phyloP scores from a whole-genome alignment of 2,797 vertebrate genomes.

The Nyctibius grandis region DNA sequence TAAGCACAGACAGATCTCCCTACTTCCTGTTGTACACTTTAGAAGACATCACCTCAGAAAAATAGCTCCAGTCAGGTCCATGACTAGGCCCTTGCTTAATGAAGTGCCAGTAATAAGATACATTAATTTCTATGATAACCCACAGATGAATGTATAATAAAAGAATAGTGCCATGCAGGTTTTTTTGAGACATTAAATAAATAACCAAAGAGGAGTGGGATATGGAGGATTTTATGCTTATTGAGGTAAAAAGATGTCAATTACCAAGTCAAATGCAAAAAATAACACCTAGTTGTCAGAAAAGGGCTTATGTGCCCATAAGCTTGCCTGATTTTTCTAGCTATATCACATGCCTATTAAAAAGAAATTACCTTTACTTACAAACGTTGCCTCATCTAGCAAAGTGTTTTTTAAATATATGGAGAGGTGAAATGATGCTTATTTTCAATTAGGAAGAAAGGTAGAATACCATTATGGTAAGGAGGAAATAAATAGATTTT shows the following conservation, averaged over 20 bases:
- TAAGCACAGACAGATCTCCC: not conserved
- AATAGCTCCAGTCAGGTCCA: not conserved
- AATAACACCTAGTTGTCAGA: not conserved
- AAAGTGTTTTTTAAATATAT: not conserved
- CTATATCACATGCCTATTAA: not conserved
- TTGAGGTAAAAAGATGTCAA: not conserved
- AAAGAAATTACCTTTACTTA: not conserved
- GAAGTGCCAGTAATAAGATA: not conserved
- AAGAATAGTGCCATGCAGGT: rapidly evolving
- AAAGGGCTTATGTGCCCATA: not conserved
- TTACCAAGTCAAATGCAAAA: not conserved
- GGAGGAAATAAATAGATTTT: not conserved
- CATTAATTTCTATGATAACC: not conserved
- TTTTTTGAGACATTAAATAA: not conserved
- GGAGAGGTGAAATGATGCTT: not conserved
- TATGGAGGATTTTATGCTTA: not conserved
- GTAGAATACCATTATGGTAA: not conserved
- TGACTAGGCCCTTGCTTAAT: not conserved
- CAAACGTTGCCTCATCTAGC: not conserved
- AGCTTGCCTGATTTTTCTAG: not conserved
- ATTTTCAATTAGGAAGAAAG: not conserved
- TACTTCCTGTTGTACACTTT: not conserved
- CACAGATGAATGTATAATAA: not conserved
- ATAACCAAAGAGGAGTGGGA: not conserved
- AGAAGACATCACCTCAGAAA: not conserved